A percentile compares a stretch with the other conserved stretches of the same genome.
Conservation (phyloP, 2,888 invertebrate genomes). For the Diploptera punctata region DNA sequence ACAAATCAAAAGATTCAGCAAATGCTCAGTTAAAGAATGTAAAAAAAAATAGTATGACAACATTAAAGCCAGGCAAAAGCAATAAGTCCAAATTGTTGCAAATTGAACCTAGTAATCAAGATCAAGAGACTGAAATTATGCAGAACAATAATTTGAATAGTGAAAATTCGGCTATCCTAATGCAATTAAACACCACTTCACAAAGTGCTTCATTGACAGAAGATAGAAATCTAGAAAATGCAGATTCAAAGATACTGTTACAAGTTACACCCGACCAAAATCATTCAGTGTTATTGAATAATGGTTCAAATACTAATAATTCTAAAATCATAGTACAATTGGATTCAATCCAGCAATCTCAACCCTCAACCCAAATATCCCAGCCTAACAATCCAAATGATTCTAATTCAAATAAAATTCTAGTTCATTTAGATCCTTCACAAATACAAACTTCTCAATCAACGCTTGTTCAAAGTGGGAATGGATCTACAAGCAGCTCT, state of each 20-base stretch:
- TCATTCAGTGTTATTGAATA: neutral
- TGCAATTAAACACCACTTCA: neutral
- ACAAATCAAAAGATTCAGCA: too few species aligned
- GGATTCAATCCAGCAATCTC: neutral
- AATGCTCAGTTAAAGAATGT: too few species aligned
- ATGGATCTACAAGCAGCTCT: neutral
- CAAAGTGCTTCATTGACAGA: neutral
- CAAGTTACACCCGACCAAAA: neutral
- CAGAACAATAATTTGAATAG: neutral
- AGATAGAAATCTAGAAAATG: neutral
- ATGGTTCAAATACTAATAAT: neutral
- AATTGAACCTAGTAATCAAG: neutral
- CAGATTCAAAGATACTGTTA: conserved; percentile 2
- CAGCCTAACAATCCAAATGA: neutral
- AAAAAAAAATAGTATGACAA: too few species aligned
- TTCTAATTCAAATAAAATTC: neutral
- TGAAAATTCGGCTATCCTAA: neutral
- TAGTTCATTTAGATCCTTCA: neutral
- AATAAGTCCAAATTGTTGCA: too few species aligned
- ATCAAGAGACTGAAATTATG: neutral
- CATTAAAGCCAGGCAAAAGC: too few species aligned
- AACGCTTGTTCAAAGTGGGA: neutral
- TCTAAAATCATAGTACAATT: conserved; percentile 1
- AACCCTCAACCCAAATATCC: neutral
- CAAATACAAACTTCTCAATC: neutral